Evolutionary conservation across 2,888 invertebrate species (phyloP).

Genomic region (Strigamia maritima): DNA sequence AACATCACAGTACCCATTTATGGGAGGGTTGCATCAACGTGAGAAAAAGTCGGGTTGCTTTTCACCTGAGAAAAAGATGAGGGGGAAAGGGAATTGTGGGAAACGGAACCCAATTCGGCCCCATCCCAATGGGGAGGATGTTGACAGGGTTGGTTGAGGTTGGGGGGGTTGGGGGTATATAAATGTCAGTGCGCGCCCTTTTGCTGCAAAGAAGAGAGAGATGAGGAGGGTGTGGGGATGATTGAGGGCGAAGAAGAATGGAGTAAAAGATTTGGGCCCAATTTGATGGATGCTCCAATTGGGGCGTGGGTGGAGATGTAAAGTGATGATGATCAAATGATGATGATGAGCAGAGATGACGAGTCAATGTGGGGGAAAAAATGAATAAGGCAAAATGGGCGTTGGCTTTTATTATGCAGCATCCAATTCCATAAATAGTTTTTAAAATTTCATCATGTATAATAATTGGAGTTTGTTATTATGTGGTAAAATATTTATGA

Average conservation of each 20-base stretch:
- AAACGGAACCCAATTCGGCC: neutral
- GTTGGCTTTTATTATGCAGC: constrained; percentile 3
- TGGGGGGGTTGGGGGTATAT: neutral
- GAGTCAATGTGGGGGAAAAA: neutral
- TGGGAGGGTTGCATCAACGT: neutral
- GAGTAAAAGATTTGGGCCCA: neutral
- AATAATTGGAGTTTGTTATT: neutral
- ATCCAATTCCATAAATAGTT: constrained; percentile 32
- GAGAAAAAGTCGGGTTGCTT: constrained; percentile 23
- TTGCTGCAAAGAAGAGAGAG: neutral
- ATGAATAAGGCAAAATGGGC: neutral
- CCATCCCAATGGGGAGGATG: constrained; percentile 29
- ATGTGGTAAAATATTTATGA: neutral
- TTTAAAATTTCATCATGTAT: constrained; percentile 21
- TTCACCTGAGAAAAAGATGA: constrained; percentile 20
- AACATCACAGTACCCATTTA: neutral
- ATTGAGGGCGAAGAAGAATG: neutral
- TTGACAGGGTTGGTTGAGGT: constrained; percentile 9
- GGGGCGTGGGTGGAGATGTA: constrained; percentile 18
- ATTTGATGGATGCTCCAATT: constrained; percentile 31
- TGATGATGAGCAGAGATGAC: constrained; percentile 29
- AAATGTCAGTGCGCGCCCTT: constrained; percentile 33
- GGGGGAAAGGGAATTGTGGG: constrained; percentile 22
- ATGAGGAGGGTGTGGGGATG: too few species aligned
- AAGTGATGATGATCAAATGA: constrained; percentile 29